Evolutionary conservation across 2,797 vertebrate species (phyloP).

Genomic region (Heliangelus exortis): DNA sequence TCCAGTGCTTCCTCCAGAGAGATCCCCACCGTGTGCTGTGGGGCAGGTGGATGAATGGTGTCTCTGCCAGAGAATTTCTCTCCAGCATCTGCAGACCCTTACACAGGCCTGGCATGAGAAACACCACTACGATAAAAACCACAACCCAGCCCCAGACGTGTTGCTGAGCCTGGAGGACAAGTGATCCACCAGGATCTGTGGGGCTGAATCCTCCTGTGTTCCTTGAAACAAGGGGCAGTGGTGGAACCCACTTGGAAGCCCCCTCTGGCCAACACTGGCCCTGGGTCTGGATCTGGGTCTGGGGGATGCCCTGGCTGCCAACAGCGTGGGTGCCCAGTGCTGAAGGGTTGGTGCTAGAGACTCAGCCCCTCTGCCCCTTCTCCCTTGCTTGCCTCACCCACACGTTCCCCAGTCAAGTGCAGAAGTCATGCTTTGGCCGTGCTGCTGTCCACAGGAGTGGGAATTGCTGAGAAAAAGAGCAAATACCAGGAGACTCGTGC

Average conservation of each 20-base stretch:
- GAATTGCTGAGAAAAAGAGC: background rate
- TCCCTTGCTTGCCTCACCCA: accelerated
- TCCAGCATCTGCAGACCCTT: background rate
- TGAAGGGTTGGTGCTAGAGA: accelerated
- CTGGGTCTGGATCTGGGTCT: too few species aligned
- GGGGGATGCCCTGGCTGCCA: accelerated
- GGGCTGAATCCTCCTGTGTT: background rate
- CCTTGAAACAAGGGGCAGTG: too few species aligned
- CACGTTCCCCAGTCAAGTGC: accelerated
- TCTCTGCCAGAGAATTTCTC: background rate
- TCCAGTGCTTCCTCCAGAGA: background rate
- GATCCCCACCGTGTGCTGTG: accelerated
- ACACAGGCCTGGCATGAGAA: background rate
- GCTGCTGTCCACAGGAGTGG: accelerated
- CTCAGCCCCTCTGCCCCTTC: background rate
- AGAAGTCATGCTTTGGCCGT: accelerated
- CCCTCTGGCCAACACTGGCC: accelerated
- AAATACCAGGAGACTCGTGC: accelerated
- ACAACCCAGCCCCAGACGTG: background rate
- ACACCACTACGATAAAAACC: accelerated
- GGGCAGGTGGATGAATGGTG: background rate
- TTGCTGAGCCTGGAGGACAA: background rate
- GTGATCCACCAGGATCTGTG: accelerated
- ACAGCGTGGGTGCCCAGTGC: accelerated
- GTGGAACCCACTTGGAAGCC: background rate